Evolutionary conservation across 2,797 vertebrate species (phyloP), one percentile per base, ranked within the genome.

Genomic region (Pelodytes ibericus): DNA sequence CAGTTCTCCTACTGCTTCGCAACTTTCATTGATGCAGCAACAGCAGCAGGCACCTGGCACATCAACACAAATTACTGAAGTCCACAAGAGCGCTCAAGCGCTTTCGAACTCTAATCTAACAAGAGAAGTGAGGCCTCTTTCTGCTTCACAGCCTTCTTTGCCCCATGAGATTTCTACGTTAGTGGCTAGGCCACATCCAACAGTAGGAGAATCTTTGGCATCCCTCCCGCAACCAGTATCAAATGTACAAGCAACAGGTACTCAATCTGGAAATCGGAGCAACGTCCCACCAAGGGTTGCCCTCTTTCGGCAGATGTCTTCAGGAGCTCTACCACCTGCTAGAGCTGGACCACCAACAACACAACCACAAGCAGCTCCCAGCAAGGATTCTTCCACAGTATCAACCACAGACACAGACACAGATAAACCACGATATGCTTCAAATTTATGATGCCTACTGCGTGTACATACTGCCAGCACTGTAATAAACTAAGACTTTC

Each of bases 291-390:
- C 94, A 85, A 88, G 95, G 75, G 94, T 98, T 84, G 93, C 93
- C 26, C 92, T 98, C 60, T 98, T 98, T 90, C 93, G 96, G 63
- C 97, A 99, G 90, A 98, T 99, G 97, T 99, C 96, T 0, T 98
- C 97, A 1, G 96, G 96, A 81, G 95, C 97, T 56, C 87, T 98
- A 75, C 96, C 96, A 10, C 96, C 96, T 0, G 91, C 92, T 67
- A 94, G 96, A 67, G 91, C 89, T 0, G 80, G 90, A 5, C 85
- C 91, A 0, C 77, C 92, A 13, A 88, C 88, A 36, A 82, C 89
- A 53, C 86, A 84, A 39, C 49, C 70, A 68, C 18, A 70, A 49
- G 24, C 63, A 53, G 15, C 63, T 31, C 25, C 70, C n/a, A 78
- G 57, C 85, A 95, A 94, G 91, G 96, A 98, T 90, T 87, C 96